A percentile compares a stretch with the other conserved stretches of the same genome.
Conservation (phyloP, 2,797 vertebrate species). For the Limosa lapponica region DNA sequence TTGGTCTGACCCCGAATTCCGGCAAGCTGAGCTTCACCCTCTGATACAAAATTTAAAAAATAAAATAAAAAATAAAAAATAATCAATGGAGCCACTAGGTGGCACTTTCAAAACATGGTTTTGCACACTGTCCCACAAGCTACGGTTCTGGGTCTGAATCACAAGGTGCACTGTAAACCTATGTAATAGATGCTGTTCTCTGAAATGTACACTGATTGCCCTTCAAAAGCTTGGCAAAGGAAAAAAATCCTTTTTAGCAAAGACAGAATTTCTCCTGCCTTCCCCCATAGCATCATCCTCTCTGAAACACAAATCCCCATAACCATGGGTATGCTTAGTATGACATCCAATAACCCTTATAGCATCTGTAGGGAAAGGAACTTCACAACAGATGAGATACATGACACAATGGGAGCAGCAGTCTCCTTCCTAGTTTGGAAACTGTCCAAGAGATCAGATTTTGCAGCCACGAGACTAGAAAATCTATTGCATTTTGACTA, state of each 20-base stretch:
- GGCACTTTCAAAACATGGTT: slow-evolving; percentile 30
- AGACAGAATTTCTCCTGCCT: neutral
- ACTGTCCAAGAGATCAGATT: neutral
- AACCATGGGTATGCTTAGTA: neutral
- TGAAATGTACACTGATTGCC: neutral
- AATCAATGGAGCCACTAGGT: neutral
- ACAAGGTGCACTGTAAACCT: neutral
- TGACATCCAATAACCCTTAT: neutral
- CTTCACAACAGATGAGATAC: neutral
- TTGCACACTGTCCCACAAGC: neutral
- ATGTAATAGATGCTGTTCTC: neutral
- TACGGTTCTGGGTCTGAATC: accelerated
- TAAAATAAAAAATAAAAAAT: too few relatives aligned
- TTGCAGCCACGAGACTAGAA: neutral
- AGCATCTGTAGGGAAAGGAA: neutral
- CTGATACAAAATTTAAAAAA: neutral
- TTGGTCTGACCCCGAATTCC: neutral
- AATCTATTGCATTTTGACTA: neutral
- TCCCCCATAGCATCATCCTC: neutral
- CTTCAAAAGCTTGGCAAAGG: neutral
- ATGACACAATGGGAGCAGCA: neutral
- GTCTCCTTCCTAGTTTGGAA: neutral
- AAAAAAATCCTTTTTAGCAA: neutral
- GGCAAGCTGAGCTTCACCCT: neutral
- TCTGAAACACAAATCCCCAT: accelerated